Percentiles rank a stretch among this genome's conserved stretches.
Conservation (phyloP, 2,888 invertebrate genomes). For the Lasioglossum vierecki region DNA sequence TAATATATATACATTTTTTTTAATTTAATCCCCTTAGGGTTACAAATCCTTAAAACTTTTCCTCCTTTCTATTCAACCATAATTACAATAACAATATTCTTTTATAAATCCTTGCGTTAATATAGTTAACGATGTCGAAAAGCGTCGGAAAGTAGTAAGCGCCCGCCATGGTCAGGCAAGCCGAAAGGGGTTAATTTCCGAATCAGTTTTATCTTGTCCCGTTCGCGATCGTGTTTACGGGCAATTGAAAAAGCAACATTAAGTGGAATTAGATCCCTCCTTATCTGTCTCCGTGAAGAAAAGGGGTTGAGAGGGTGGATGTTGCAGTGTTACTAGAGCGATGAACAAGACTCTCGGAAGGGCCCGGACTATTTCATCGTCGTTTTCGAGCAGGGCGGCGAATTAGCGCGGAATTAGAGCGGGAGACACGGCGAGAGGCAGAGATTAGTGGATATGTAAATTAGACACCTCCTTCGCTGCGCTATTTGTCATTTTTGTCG, state of each 20-base stretch:
- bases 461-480: constrained; percentile 71
- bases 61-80: too few relatives aligned
- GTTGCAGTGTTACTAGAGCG: constrained; percentile 52
- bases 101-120: too few relatives aligned
- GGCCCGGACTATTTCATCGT: constrained; percentile 69
- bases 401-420: constrained; percentile 70
- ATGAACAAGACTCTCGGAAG: constrained; percentile 47
- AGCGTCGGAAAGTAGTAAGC: background rate
- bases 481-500: constrained; percentile 78
- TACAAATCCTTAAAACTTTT: too few relatives aligned
- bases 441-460: constrained; percentile 78
- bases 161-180: background rate
- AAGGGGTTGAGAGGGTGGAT: constrained; percentile 41
- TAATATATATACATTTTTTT: too few relatives aligned
- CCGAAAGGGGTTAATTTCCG: constrained; percentile 3
- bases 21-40: too few relatives aligned
- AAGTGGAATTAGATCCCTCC: constrained; percentile 29
- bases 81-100: too few relatives aligned
- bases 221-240: background rate
- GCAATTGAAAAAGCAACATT: constrained; percentile 32
- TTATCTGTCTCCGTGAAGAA: constrained; percentile 15
- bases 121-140: too few relatives aligned
- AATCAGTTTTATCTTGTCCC: background rate
- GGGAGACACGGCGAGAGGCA: constrained; percentile 61
- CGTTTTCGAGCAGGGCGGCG: constrained; percentile 65